Conservation (phyloP, 1,140 invertebrate species). For the Sitobion miscanthi region DNA sequence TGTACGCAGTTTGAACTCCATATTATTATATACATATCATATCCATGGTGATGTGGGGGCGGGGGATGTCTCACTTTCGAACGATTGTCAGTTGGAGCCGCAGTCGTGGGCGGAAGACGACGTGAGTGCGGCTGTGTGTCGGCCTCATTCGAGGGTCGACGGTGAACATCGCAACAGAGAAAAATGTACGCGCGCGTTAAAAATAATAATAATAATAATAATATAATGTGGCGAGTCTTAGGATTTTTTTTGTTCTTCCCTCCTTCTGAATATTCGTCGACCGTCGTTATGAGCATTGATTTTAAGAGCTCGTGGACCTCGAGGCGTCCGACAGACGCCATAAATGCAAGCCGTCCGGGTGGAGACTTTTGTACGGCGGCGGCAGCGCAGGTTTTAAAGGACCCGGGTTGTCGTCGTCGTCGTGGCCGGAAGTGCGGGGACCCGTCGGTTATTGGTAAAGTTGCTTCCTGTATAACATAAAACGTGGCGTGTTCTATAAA, state of each 20-base stretch:
- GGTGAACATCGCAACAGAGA: not conserved
- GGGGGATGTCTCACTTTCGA: not conserved
- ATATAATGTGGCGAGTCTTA: not conserved
- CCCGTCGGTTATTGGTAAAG: constrained; percentile 53
- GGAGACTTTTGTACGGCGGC: constrained; percentile 25
- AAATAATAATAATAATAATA: not conserved
- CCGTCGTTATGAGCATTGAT: constrained; percentile 33
- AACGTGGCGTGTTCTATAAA: constrained; percentile 43
- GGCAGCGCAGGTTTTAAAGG: not conserved
- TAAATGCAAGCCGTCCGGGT: constrained; percentile 30
- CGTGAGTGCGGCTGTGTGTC: not conserved
- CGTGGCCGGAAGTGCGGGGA: constrained; percentile 32
- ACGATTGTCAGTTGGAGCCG: not conserved
- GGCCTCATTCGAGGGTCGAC: not conserved
- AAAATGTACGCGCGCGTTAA: not conserved
- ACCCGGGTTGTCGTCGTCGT: not conserved
- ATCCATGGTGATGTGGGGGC: not conserved
- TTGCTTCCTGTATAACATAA: constrained; percentile 38
- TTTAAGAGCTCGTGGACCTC: constrained; percentile 9
- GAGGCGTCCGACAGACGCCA: constrained; percentile 45
- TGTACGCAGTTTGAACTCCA: not conserved
- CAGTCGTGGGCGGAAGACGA: not conserved
- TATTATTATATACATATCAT: not conserved
- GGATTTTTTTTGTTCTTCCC: not conserved
- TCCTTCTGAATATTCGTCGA: not conserved